Evolutionary conservation across 2,888 invertebrate genomes (phyloP), one percentile per base, ranked within the genome.

Genomic region (Rhagophthalmus giganteus): DNA sequence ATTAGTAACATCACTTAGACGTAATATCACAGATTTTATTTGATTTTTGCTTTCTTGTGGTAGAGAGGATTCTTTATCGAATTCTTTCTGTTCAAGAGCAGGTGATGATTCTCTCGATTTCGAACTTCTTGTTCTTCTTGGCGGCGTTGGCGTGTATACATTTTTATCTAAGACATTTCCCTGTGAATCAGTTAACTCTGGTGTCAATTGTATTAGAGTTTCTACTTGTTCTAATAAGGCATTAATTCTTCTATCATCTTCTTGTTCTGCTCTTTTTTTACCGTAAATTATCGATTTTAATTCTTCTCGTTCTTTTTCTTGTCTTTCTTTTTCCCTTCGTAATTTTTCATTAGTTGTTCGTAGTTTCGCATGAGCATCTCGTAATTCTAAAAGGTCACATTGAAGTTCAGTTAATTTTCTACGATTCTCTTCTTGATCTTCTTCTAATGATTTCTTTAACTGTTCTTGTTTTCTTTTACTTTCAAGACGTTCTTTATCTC

Each of bases 361-460:
- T 57, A 94, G 74, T 72, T 94, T 94, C 1, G 94, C 93, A 72
- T 94, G 94, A 11, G 93, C 93, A 73, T 94, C 94, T 14, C 94
- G 81, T 39, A 94, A 73, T 74, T 94, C 94, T 40, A 94, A 73
- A 32, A 94, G 76, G 76, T 94, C 94, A 68, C 90, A 90, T 72
- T 94, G 94, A 33, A 94, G 71, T 76, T 94, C 87, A 2, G 83
- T 78, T 49, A 83, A 83, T 79, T 94, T 94, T 69, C 87, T 86
- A 67, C 88, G 88, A 38, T 88, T 90, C 69, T 94, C 93, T 60
- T 91, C 89, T 62, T 91, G 89, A 70, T 94, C 94, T 72, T 93
- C 91, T 65, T 94, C 94, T 2, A 86, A 85, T 1, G 88, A 81
- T 65, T 87, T 85, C 75, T 93, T 91, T 53, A 90, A 75, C 66